Evolutionary conservation across 2,113 vertebrate genomes (phyloP).

Genomic region (Hippopotamus amphibius): DNA sequence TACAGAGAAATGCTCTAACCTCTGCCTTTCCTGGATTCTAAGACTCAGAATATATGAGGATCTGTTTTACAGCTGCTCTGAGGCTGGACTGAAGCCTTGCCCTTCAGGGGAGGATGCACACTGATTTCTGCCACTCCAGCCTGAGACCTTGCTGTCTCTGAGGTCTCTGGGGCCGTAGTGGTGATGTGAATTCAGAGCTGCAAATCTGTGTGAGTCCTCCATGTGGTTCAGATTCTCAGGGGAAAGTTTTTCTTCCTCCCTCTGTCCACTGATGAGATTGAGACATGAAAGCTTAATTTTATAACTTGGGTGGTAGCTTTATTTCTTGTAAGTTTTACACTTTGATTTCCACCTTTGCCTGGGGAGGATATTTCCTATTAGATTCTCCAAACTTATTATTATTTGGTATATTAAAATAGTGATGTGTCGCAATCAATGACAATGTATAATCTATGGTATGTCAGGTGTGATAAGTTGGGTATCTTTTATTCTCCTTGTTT

Average conservation of each 20-base stretch:
- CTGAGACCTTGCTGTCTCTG: not conserved
- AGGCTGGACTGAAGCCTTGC: not conserved
- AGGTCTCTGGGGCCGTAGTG: not conserved
- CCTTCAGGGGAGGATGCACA: not conserved
- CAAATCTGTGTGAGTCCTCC: not conserved
- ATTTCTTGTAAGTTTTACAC: not conserved
- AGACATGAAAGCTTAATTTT: not conserved
- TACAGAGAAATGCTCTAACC: not conserved
- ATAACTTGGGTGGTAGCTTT: not conserved
- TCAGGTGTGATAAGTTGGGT: not conserved
- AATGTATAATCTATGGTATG: not conserved
- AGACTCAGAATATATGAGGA: not conserved
- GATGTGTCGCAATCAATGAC: not conserved
- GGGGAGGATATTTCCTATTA: not conserved
- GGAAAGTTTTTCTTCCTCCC: not conserved
- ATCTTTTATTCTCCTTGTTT: not conserved
- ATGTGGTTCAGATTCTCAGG: not conserved
- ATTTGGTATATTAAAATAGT: not conserved
- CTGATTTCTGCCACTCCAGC: not conserved
- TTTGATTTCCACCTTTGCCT: not conserved
- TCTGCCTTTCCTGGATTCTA: not conserved
- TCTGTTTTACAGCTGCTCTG: not conserved
- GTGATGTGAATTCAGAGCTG: not conserved
- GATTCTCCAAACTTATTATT: not conserved
- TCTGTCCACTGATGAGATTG: not conserved